A percentile compares a stretch with the other conserved stretches of the same genome.
Evolutionary conservation across 2,797 vertebrate genomes (phyloP).

Genomic region (Varecia variegata): DNA sequence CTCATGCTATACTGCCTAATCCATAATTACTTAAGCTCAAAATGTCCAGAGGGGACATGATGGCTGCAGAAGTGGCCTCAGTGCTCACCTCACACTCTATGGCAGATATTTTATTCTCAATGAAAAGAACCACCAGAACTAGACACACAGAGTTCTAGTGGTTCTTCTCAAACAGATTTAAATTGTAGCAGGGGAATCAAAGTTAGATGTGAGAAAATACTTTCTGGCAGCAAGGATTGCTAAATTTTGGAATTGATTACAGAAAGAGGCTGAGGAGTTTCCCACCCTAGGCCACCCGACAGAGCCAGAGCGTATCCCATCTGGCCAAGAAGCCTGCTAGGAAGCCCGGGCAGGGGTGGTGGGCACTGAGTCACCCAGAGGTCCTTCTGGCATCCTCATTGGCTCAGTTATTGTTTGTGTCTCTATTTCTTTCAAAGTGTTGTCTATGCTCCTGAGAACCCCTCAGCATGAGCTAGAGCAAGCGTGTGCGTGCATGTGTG

Average conservation of each 20-base stretch:
- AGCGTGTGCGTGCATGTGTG: fast-evolving
- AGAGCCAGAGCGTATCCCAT: neutral
- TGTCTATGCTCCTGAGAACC: neutral
- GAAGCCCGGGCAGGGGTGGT: neutral
- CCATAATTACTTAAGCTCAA: neutral
- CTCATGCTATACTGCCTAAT: neutral
- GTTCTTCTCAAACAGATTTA: conserved; percentile 46
- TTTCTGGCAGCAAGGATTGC: conserved; percentile 2
- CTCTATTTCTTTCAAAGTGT: conserved; percentile 16
- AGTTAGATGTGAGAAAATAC: neutral
- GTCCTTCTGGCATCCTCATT: neutral
- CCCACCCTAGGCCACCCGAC: neutral
- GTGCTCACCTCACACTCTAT: neutral
- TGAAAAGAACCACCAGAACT: neutral
- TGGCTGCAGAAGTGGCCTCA: neutral
- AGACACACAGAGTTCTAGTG: neutral
- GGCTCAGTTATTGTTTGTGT: conserved; percentile 2
- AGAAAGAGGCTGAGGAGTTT: conserved; percentile 6
- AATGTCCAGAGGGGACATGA: neutral
- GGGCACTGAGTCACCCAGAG: neutral
- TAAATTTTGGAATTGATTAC: conserved; percentile 41
- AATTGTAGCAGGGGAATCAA: neutral
- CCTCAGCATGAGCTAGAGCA: neutral
- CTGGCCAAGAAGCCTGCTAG: neutral
- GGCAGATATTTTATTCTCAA: neutral